Evolutionary conservation across 2,797 vertebrate species (phyloP), one percentile per base, ranked within the genome.

Genomic region (Astyanax mexicanus): DNA sequence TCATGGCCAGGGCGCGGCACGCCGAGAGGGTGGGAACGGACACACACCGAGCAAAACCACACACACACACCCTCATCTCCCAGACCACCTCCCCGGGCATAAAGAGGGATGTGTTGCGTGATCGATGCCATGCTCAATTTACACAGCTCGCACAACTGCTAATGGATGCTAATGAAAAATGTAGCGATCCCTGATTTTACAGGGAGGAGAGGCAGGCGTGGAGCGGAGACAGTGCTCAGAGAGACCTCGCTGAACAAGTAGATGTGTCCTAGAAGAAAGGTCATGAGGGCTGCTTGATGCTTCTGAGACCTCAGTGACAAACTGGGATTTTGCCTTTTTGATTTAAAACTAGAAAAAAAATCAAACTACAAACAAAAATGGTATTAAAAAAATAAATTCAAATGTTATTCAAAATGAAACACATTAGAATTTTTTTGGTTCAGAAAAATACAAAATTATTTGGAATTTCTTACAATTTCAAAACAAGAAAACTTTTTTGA

Each of bases 1-100:
- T 85, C 85, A 85, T 85, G 82, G 79, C 84, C 77, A 70, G 83
- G 81, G 83, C 49, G 19, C 67, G 15, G 73, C 72, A 45, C 79
- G 75, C 65, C 23, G 9, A 72, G 67, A 67, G 86, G 87, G 84
- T 83, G 75, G 72, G 80, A 85, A 86, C 78, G 17, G 23, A 19
- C 19, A 35, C 19, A 35, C 42, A 38, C 21, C 35, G 19, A 32
- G 29, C 40, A 35, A 75, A 54, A 23, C n/a, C n/a, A n/a, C n/a
- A n/a, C 54, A 10, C 58, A 52, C 25, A 55, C 52, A 55, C 38
- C 17, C 8, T 47, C 35, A 29, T 27, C 23, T 52, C 25, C 37
- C 37, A 45, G 12, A 29, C 58, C 37, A 58, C 27, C 15, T 38
- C 12, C 62, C 57, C 42, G 47, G 60, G 58, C 57, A 60, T 40